phyloP scores from a whole-genome alignment of 1,140 invertebrate genomes.

The Macrostomum lignano region DNA sequence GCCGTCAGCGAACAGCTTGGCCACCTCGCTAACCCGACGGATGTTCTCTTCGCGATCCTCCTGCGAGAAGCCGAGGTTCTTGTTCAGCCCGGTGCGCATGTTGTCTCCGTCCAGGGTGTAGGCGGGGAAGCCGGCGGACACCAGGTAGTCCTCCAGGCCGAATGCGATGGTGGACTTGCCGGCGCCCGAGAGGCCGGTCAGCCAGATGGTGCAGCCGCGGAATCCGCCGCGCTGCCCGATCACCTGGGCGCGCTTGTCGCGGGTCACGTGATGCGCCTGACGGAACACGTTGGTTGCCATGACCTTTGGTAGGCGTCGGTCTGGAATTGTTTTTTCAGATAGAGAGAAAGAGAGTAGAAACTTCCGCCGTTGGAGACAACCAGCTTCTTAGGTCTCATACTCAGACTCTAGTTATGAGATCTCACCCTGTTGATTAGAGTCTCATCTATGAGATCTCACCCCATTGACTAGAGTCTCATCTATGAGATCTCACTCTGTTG shows the following conservation, averaged over 20 bases:
- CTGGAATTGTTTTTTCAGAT: no score
- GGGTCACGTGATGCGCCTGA: conserved; percentile 71
- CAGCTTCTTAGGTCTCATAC: no score
- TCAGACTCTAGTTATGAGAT: no score
- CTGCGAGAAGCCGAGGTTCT: conserved; percentile 66
- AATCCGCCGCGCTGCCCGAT: conserved; percentile 69
- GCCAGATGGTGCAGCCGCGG: conserved; percentile 84
- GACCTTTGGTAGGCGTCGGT: no score
- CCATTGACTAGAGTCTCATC: no score
- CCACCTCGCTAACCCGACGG: conserved; percentile 68
- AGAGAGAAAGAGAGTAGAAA: no score
- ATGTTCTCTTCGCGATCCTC: conserved; percentile 92
- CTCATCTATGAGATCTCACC: no score
- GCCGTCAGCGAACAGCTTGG: conserved; percentile 82
- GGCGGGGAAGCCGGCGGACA: conserved; percentile 53
- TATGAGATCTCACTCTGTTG: no score
- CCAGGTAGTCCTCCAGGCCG: conserved; percentile 49
- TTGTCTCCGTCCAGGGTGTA: conserved; percentile 94
- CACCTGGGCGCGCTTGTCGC: conserved; percentile 60
- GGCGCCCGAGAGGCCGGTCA: conserved; percentile 68
- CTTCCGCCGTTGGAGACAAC: no score
- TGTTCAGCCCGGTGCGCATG: conserved; percentile 69
- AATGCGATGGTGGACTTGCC: conserved; percentile 95
- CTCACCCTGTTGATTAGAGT: no score
- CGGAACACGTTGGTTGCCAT: conserved; percentile 55